Evolutionary conservation across 2,797 vertebrate genomes (phyloP).

Genomic region (Oophaga sylvatica): DNA sequence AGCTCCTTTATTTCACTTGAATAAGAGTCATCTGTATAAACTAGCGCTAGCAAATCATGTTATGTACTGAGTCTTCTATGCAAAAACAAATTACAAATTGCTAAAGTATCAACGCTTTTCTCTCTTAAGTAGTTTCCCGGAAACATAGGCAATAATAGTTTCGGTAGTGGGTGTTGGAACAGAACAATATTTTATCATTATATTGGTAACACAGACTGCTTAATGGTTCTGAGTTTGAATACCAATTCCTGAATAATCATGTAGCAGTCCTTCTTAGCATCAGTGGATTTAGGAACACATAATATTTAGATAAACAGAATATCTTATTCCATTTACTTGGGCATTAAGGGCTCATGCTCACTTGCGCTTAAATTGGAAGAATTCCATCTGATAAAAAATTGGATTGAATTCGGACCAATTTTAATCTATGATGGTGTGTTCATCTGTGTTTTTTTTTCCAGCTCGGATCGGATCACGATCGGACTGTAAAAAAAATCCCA

Average conservation of each 20-base stretch:
- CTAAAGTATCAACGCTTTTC: constrained; percentile 15
- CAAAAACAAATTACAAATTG: constrained; percentile 43
- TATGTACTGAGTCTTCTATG: neutral
- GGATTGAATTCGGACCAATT: too few relatives aligned
- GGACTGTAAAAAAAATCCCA: too few relatives aligned
- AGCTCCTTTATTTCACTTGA: constrained; percentile 19
- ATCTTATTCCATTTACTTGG: neutral
- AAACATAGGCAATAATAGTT: constrained; percentile 39
- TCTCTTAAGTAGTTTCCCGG: constrained; percentile 39
- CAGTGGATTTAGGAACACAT: neutral
- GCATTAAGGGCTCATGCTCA: too few relatives aligned
- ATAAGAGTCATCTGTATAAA: neutral
- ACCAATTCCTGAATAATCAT: constrained; percentile 17
- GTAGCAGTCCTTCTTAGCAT: neutral
- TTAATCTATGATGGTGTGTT: too few relatives aligned
- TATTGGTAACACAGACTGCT: constrained; percentile 26
- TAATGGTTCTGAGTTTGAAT: constrained; percentile 17
- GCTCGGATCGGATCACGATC: too few relatives aligned
- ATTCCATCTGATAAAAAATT: too few relatives aligned
- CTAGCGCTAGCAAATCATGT: neutral
- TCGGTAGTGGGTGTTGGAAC: neutral
- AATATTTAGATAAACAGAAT: neutral
- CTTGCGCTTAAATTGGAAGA: too few relatives aligned
- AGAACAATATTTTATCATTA: constrained; percentile 46
- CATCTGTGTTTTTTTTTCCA: too few relatives aligned